Conservation (phyloP, 2,113 vertebrate species). For the Bubo scandiacus region DNA sequence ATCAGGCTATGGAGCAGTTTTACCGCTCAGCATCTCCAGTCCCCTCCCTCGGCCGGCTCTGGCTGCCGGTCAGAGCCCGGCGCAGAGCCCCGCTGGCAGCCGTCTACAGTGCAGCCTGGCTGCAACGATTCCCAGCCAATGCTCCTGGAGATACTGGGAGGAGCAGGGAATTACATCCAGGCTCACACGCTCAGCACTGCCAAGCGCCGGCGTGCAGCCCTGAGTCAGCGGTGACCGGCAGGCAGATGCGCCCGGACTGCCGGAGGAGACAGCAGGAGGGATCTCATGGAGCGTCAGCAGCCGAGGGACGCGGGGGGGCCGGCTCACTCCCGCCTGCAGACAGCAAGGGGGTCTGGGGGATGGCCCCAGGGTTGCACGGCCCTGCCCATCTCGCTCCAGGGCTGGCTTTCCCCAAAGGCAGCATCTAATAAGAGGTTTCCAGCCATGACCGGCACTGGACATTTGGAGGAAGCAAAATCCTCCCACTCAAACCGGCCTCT, state of each 20-base stretch:
- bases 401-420: background rate
- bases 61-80: background rate
- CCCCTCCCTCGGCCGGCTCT: background rate
- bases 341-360: fast-evolving
- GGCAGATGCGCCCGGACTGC: background rate
- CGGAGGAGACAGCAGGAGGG: background rate
- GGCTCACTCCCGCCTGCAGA: background rate
- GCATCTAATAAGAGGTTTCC: background rate
- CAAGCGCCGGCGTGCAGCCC: background rate
- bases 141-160: background rate
- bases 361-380: fast-evolving
- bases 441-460: background rate
- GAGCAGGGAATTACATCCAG: background rate
- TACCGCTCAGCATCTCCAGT: background rate
- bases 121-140: background rate
- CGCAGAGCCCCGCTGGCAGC: background rate
- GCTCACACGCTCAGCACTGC: background rate
- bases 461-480: background rate
- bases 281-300: background rate
- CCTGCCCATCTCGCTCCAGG: background rate
- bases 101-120: background rate
- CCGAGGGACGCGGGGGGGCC: fast-evolving
- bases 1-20: background rate
- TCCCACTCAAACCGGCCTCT: background rate
- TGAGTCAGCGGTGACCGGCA: slow-evolving; percentile 4